A percentile compares a stretch with the other conserved stretches of the same genome.
Conservation (phyloP, 2,888 invertebrate genomes). For the Drosophila formosana region DNA sequence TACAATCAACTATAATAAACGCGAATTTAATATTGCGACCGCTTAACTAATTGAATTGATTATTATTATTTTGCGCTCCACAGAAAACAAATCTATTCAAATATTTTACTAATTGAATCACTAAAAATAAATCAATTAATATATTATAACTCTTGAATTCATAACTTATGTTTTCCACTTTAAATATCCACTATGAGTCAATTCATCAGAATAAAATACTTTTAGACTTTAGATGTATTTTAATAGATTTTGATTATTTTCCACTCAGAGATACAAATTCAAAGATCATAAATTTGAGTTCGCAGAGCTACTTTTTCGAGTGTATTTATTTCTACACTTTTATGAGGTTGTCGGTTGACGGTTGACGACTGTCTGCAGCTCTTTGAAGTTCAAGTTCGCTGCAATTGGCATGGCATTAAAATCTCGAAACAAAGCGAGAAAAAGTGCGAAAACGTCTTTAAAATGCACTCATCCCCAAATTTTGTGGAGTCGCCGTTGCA, state of each 20-base stretch:
- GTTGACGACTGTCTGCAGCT: constrained; percentile 52
- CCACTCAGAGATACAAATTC: not conserved
- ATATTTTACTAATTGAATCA: too few relatives aligned
- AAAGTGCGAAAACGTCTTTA: constrained; percentile 17
- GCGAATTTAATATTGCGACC: too few relatives aligned
- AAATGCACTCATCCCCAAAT: constrained; percentile 45
- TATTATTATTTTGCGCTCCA: too few relatives aligned
- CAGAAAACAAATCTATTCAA: too few relatives aligned
- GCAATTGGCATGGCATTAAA: constrained; percentile 64
- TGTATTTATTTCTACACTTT: constrained; percentile 33
- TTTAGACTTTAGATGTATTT: too few relatives aligned
- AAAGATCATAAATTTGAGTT: not conserved
- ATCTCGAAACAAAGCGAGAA: constrained; percentile 11
- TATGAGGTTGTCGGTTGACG: constrained; percentile 37
- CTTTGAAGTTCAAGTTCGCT: constrained; percentile 81
- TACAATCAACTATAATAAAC: too few relatives aligned
- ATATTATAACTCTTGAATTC: too few relatives aligned
- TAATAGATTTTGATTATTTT: not conserved
- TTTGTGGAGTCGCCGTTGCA: not conserved
- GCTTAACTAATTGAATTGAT: too few relatives aligned
- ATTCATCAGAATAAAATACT: not conserved
- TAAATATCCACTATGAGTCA: not conserved
- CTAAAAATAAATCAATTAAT: too few relatives aligned
- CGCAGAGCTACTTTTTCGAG: not conserved
- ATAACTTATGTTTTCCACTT: too few relatives aligned